Evolutionary conservation across 1,140 invertebrate species (phyloP).

Genomic region (Drosophila triauraria): DNA sequence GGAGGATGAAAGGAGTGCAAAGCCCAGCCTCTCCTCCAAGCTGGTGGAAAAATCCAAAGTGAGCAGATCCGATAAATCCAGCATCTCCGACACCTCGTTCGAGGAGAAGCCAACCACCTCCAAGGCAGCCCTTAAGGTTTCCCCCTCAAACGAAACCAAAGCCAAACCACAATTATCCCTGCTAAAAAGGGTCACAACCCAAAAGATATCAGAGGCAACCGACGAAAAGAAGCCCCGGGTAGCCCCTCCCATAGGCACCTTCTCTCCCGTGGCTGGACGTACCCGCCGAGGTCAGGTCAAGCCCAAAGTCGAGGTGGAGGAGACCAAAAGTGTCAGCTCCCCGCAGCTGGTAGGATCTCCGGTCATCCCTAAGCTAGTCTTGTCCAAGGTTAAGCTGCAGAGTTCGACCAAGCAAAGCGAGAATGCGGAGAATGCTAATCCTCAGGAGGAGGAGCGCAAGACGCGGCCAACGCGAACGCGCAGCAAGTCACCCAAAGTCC

Average conservation of each 20-base stretch:
- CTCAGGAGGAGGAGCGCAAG: slow-evolving; percentile 16
- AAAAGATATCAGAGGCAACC: not conserved
- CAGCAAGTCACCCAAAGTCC: slow-evolving; percentile 75
- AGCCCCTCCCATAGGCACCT: not conserved
- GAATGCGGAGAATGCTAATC: slow-evolving; percentile 56
- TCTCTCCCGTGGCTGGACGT: slow-evolving; percentile 60
- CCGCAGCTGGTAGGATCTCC: slow-evolving; percentile 59
- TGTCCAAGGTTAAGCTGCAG: slow-evolving; percentile 44
- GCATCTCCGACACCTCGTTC: slow-evolving; percentile 3
- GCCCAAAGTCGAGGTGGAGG: not conserved
- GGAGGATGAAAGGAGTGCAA: not conserved
- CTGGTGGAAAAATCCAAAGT: slow-evolving; percentile 2
- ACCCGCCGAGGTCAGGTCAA: slow-evolving; percentile 37
- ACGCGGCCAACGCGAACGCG: slow-evolving; percentile 42
- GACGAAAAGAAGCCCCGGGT: slow-evolving; percentile 39
- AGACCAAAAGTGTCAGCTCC: slow-evolving; percentile 1
- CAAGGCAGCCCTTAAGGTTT: slow-evolving; percentile 9
- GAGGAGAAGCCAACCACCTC: slow-evolving; percentile 50
- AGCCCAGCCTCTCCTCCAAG: slow-evolving; percentile 14
- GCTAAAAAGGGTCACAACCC: slow-evolving; percentile 41
- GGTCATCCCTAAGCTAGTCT: slow-evolving; percentile 65
- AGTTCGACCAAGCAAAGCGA: slow-evolving; percentile 45
- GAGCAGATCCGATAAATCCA: not conserved
- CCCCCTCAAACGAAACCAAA: slow-evolving; percentile 7
- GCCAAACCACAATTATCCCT: slow-evolving; percentile 37